phyloP scores from a whole-genome alignment of 1,140 invertebrate genomes.

The Yoshiicerus persimilis region DNA sequence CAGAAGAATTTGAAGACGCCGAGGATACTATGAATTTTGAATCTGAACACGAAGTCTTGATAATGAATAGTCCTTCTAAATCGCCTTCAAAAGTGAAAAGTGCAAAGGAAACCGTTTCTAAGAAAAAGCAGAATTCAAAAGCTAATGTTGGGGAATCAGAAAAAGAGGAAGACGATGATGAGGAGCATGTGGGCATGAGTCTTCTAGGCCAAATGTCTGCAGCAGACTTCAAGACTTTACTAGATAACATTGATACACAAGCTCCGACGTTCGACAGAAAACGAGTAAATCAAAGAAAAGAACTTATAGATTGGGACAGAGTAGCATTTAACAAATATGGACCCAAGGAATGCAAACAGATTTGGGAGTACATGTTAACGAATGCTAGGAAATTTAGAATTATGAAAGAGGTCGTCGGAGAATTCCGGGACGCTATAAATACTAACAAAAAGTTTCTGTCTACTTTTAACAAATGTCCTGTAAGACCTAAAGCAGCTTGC shows the following conservation, averaged over 20 bases:
- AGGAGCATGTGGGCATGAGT: not conserved
- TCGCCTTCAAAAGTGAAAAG: no score
- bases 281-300: not conserved
- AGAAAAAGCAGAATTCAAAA: not conserved
- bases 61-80: no score
- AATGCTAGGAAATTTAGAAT: slow-evolving; percentile 36
- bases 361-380: slow-evolving; percentile 15
- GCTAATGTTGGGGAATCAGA: not conserved
- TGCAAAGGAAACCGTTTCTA: not conserved
- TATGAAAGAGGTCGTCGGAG: slow-evolving; percentile 37
- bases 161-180: not conserved
- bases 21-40: no score
- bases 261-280: not conserved
- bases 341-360: slow-evolving; percentile 1
- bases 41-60: no score
- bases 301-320: slow-evolving; percentile 5
- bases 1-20: not conserved
- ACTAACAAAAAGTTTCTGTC: not conserved
- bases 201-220: not conserved
- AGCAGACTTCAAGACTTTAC: not conserved
- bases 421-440: not conserved
- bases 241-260: not conserved
- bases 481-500: not conserved
- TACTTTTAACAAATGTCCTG: not conserved
- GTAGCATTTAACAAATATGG: slow-evolving; percentile 31